These are phyloP conservation scores for Bombus vancouverensis DNA, from an alignment of 1,140 invertebrate species.

Conservation along the genomic window DNA sequence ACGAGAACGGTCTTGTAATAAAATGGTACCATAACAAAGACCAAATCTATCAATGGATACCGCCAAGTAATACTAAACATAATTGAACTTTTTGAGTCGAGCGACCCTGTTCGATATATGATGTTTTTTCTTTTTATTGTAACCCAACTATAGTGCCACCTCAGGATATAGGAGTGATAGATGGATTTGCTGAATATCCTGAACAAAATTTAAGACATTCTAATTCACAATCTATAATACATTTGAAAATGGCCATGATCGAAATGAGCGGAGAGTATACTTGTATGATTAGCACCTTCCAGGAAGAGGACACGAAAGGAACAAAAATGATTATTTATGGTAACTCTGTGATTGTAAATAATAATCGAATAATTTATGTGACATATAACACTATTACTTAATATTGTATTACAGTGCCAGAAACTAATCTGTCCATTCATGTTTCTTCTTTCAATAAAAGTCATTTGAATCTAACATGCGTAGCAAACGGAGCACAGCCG, in stretches of 20 bases:
- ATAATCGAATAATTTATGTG: neutral
- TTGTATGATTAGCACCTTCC: slow-evolving; percentile 88
- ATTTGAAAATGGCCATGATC: slow-evolving; percentile 86
- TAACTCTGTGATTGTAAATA: slow-evolving; percentile 76
- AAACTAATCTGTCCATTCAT: slow-evolving; percentile 58
- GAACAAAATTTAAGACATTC: slow-evolving; percentile 83
- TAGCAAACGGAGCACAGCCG: slow-evolving; percentile 66
- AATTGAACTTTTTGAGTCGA: neutral
- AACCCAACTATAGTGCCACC: slow-evolving; percentile 74
- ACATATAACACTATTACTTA: neutral
- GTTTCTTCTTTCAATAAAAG: slow-evolving; percentile 62
- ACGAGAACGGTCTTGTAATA: slow-evolving; percentile 85
- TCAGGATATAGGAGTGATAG: slow-evolving; percentile 85
- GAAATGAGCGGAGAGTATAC: slow-evolving; percentile 89
- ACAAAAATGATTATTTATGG: slow-evolving; percentile 89
- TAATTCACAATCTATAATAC: slow-evolving; percentile 86
- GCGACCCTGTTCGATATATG: neutral
- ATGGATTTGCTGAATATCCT: slow-evolving; percentile 86
- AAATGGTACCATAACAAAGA: slow-evolving; percentile 90
- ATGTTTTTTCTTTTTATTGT: neutral
- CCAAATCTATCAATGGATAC: slow-evolving; percentile 91
- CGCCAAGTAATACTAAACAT: slow-evolving; percentile 80
- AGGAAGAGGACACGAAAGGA: slow-evolving; percentile 85
- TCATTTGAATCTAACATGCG: slow-evolving; percentile 69
- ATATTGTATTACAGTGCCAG: slow-evolving; percentile 63